Percentiles rank a stretch among this genome's conserved stretches.
Evolutionary conservation across 23 tunicate species (phyloP).

Genomic region (Botrylloides violaceus): DNA sequence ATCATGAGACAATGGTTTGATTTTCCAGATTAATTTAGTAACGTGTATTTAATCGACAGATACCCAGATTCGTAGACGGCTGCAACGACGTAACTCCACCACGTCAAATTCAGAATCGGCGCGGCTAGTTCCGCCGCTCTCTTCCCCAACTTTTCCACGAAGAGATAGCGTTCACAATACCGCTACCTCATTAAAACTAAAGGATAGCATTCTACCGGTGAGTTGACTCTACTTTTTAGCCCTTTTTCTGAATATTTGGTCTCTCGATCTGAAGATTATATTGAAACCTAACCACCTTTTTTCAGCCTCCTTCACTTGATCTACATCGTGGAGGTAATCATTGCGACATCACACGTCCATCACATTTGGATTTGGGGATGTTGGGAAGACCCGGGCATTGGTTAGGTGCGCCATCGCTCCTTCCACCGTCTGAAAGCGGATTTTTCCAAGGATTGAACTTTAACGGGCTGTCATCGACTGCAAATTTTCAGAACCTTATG

Average conservation of each 20-base stretch:
- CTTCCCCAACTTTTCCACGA: slow-evolving; percentile 1
- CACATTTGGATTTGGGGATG: too few relatives aligned
- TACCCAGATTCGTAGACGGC: slow-evolving; percentile 8
- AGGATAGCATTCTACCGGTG: too few relatives aligned
- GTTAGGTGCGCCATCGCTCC: neutral
- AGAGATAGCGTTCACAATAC: too few relatives aligned
- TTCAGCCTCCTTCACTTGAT: too few relatives aligned
- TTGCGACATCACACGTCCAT: too few relatives aligned
- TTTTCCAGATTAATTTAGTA: neutral
- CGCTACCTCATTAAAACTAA: too few relatives aligned
- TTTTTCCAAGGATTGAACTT: neutral
- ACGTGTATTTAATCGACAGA: neutral
- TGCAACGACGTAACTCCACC: slow-evolving; percentile 7
- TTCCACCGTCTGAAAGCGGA: neutral
- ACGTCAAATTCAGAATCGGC: neutral
- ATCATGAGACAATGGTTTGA: neutral
- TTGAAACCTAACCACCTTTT: too few relatives aligned
- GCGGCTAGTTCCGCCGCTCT: neutral
- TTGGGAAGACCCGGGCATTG: neutral
- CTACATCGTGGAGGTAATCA: too few relatives aligned
- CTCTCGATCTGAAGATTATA: too few relatives aligned
- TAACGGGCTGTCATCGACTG: neutral
- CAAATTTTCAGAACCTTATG: neutral
- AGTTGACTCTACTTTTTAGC: too few relatives aligned
- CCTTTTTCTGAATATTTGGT: too few relatives aligned